A percentile compares a stretch with the other conserved stretches of the same genome.
Evolutionary conservation across 92 coral and sea anemone species (phyloP).

Genomic region (Palythoa grandiflora): DNA sequence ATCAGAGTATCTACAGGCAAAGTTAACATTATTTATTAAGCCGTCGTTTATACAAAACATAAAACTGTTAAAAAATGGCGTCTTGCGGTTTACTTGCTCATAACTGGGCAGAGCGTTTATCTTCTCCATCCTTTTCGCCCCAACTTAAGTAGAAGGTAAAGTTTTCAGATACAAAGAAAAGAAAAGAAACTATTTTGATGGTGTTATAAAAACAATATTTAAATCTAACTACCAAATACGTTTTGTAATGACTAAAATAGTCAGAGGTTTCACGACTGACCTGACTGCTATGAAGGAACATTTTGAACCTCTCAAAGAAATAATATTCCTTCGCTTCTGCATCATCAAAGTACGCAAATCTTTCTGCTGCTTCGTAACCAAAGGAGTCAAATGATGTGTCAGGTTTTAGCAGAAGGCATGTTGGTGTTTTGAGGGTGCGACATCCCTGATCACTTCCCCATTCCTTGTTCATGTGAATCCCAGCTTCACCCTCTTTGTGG

Average conservation of each 20-base stretch:
- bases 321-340: constrained; percentile 20
- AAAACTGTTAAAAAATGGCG: no score
- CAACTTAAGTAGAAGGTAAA: no score
- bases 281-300: constrained; percentile 53
- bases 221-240: background rate
- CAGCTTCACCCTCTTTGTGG: constrained; percentile 48
- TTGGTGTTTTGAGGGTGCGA: constrained; percentile 53
- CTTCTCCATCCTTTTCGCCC: no score
- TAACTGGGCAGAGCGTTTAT: no score
- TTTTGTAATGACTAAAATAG: background rate
- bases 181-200: background rate
- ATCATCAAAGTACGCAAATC: constrained; percentile 49
- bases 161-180: background rate
- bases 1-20: no score
- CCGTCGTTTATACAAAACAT: no score
- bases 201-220: background rate
- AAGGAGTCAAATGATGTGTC: constrained; percentile 32
- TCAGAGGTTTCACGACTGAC: background rate
- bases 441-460: constrained; percentile 64
- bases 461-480: constrained; percentile 55
- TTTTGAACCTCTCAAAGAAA: constrained; percentile 58
- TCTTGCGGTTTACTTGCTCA: no score
- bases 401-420: constrained; percentile 43
- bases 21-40: no score
- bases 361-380: constrained; percentile 61